Evolutionary conservation across 2,113 vertebrate genomes (phyloP).

Genomic region (Cromileptes altivelis): DNA sequence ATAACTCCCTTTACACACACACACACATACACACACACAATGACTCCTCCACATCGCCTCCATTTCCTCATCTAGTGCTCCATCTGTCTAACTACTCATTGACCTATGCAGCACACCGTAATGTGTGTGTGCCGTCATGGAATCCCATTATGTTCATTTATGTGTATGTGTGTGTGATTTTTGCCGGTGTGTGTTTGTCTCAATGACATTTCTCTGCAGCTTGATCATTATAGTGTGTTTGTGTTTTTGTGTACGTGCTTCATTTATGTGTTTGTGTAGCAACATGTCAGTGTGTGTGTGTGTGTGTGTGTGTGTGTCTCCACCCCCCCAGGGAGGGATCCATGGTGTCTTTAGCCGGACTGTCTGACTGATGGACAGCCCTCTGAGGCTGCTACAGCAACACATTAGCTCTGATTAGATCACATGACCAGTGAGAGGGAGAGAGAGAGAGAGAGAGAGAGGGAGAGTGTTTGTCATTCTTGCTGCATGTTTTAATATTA

Average conservation of each 20-base stretch:
- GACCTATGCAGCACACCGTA: neutral
- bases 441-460: neutral
- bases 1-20: neutral
- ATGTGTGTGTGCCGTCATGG: neutral
- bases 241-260: neutral
- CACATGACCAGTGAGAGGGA: slow-evolving; percentile 44
- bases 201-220: no score
- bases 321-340: neutral
- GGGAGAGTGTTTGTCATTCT: slow-evolving; percentile 5
- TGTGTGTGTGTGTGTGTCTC: neutral
- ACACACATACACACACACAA: slow-evolving; percentile 1
- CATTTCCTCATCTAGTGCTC: slow-evolving; percentile 12
- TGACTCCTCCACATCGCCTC: neutral
- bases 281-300: neutral
- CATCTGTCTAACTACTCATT: slow-evolving; percentile 21
- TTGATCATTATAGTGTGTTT: neutral
- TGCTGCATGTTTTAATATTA: slow-evolving; percentile 32
- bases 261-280: neutral
- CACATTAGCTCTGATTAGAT: slow-evolving; percentile 66
- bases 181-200: no score
- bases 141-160: slow-evolving; percentile 10
- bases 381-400: slow-evolving; percentile 37
- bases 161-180: neutral
- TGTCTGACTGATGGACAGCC: slow-evolving; percentile 47
- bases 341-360: slow-evolving; percentile 12